Conservation (phyloP, 30 jellyfish, hydroid and myxozoan genomes). For the Morbakka virulenta region DNA sequence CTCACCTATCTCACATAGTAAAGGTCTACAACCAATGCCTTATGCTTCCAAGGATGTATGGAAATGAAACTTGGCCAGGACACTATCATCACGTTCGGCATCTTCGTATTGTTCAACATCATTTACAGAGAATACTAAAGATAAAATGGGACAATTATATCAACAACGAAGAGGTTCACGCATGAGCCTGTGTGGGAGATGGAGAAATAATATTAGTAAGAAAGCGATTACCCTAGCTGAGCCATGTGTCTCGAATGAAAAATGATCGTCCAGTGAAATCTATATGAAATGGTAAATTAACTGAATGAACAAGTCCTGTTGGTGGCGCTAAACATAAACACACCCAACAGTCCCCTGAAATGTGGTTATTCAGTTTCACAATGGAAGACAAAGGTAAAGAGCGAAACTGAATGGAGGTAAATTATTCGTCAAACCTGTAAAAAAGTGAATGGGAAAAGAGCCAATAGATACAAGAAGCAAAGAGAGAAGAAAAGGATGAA, state of each 20-base stretch:
- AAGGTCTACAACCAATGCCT: too few relatives aligned
- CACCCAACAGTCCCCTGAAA: slow-evolving; percentile 28
- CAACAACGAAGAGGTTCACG: slow-evolving; percentile 9
- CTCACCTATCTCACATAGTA: too few relatives aligned
- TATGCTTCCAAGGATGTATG: too few relatives aligned
- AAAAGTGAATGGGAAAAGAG: slow-evolving; percentile 51
- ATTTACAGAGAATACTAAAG: too few relatives aligned
- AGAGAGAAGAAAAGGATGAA: slow-evolving; percentile 9
- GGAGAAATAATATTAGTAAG: neutral
- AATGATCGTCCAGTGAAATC: slow-evolving; percentile 14
- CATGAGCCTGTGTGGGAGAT: slow-evolving; percentile 5
- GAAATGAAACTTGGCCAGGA: too few relatives aligned
- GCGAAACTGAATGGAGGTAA: slow-evolving; percentile 40
- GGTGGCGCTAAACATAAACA: slow-evolving; percentile 44
- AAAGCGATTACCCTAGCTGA: slow-evolving; percentile 20
- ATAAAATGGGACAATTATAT: too few relatives aligned
- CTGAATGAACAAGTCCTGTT: slow-evolving; percentile 19
- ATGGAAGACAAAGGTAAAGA: slow-evolving; percentile 42
- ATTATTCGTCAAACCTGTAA: slow-evolving; percentile 21
- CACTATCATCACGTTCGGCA: too few relatives aligned
- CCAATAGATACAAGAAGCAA: slow-evolving; percentile 8
- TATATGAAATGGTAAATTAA: slow-evolving; percentile 1
- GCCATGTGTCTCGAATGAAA: slow-evolving; percentile 28
- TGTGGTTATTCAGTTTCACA: slow-evolving; percentile 9
- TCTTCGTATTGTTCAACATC: too few relatives aligned